Conservation (phyloP, 2,888 invertebrate genomes). For the Melanchra persicariae region DNA sequence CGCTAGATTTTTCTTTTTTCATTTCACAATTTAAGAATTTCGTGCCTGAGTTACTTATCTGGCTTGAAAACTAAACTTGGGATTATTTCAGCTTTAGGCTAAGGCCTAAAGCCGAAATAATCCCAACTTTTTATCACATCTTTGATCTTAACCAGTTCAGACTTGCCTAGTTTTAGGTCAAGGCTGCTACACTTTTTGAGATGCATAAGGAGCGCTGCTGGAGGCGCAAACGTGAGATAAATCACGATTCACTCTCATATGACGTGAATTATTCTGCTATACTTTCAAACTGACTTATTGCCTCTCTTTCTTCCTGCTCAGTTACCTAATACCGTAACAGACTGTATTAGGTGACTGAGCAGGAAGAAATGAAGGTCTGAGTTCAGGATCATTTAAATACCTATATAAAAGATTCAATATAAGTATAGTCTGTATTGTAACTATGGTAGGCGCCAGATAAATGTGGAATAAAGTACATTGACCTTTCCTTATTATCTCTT, state of each 20-base stretch:
- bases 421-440: not conserved
- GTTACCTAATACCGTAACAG: not conserved
- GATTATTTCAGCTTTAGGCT: no score
- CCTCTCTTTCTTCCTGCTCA: not conserved
- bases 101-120: slow-evolving; percentile 13
- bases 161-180: slow-evolving; percentile 21
- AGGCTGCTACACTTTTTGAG: slow-evolving; percentile 36
- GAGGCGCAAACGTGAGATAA: slow-evolving; percentile 40
- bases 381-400: not conserved
- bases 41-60: slow-evolving; percentile 9
- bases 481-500: no score
- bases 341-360: no score
- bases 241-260: slow-evolving; percentile 31
- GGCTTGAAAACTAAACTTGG: no score
- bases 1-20: slow-evolving; percentile 1
- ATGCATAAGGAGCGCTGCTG: slow-evolving; percentile 51
- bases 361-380: no score
- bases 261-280: slow-evolving; percentile 39
- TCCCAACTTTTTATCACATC: slow-evolving; percentile 14
- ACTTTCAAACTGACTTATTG: slow-evolving; percentile 6
- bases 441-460: no score
- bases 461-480: no score
- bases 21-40: slow-evolving; percentile 14
- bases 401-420: not conserved
- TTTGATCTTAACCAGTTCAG: slow-evolving; percentile 42